Percentiles rank a stretch among this genome's conserved stretches.
These are phyloP conservation scores for Drosophila borealis DNA, from an alignment of 2,888 invertebrate genomes.

Conservation along the genomic window DNA sequence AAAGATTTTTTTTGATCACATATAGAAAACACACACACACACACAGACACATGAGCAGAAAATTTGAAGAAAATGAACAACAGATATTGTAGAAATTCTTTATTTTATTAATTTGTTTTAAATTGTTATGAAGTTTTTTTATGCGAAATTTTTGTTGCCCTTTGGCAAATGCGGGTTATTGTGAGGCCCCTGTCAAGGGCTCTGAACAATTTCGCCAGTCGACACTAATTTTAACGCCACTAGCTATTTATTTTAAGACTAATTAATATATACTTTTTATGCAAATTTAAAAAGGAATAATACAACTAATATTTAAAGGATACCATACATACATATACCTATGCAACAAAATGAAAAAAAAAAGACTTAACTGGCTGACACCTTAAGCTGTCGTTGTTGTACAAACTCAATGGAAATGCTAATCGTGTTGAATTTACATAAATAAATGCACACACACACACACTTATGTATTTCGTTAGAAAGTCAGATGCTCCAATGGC, in stretches of 20 bases:
- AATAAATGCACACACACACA: conserved; percentile 15
- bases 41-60: conserved; percentile 11
- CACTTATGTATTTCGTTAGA: conserved; percentile 27
- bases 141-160: conserved; percentile 57
- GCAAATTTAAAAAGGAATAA: conserved; percentile 70
- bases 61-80: conserved; percentile 37
- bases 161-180: conserved; percentile 34
- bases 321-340: conserved; percentile 49
- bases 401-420: conserved; percentile 31
- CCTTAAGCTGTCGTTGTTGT: conserved; percentile 51
- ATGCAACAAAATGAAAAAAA: conserved; percentile 37
- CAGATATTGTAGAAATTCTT: conserved; percentile 69
- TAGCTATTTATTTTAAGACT: conserved; percentile 79
- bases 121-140: conserved; percentile 76
- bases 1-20: conserved; percentile 33
- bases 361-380: conserved; percentile 63
- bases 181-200: conserved; percentile 42
- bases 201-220: conserved; percentile 62
- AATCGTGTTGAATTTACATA: conserved; percentile 25
- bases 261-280: conserved; percentile 77
- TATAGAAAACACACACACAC: conserved; percentile 4
- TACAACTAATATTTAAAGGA: conserved; percentile 71
- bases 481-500: conserved; percentile 54
- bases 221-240: conserved; percentile 79
- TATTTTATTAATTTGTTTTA: conserved; percentile 78